Conservation (phyloP, 2,113 vertebrate species). For the Phalacrocorax carbo region DNA sequence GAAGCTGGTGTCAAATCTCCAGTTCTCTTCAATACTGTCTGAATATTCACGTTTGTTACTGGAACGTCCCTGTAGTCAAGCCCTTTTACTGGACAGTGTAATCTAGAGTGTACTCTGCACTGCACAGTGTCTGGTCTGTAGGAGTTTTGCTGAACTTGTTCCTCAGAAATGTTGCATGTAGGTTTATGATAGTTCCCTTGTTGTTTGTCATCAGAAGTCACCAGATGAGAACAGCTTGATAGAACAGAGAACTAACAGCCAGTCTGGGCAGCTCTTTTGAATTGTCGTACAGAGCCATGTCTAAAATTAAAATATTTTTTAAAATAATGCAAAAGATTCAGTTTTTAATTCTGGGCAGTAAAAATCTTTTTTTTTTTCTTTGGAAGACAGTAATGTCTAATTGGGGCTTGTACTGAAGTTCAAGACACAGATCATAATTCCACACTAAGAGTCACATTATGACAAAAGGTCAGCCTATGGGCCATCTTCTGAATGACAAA, state of each 20-base stretch:
- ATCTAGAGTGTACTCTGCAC: neutral
- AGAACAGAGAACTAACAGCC: neutral
- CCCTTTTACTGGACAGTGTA: neutral
- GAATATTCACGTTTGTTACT: neutral
- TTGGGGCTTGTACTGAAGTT: neutral
- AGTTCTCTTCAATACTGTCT: neutral
- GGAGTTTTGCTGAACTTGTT: neutral
- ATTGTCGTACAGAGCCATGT: neutral
- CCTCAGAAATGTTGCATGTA: neutral
- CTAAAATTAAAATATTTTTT: neutral
- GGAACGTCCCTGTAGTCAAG: neutral
- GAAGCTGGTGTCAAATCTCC: neutral
- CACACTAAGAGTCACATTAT: neutral
- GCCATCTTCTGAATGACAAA: neutral
- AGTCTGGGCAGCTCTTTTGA: neutral
- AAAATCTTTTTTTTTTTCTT: neutral
- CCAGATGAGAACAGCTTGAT: neutral
- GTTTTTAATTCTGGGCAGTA: neutral
- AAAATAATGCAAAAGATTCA: neutral
- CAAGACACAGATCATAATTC: neutral
- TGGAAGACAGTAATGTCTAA: neutral
- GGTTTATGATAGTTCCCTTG: neutral
- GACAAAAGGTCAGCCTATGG: neutral
- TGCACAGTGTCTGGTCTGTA: neutral
- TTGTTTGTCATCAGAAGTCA: neutral